These are phyloP conservation scores for Drosophila repletoides DNA, from an alignment of 1,140 invertebrate species.

Conservation along the genomic window DNA sequence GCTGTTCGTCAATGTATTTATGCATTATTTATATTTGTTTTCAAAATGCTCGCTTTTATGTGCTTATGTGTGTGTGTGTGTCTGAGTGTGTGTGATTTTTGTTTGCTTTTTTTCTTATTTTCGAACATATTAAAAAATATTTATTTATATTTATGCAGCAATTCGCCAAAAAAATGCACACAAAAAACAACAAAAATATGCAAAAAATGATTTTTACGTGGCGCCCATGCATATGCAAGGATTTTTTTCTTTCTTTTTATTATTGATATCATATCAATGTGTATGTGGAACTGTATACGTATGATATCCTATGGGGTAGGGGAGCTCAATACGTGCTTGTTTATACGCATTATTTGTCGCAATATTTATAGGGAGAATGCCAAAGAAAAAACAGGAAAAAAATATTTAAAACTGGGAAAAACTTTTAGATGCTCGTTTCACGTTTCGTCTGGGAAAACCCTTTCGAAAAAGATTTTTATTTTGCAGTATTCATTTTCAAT, in stretches of 20 bases:
- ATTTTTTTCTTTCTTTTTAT: too few relatives aligned
- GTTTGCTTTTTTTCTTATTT: slow-evolving; percentile 47
- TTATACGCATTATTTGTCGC: not conserved
- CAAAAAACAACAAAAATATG: not conserved
- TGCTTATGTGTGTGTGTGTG: not conserved
- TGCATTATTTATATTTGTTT: slow-evolving; percentile 68
- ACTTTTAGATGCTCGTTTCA: too few relatives aligned
- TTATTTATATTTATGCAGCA: slow-evolving; percentile 45
- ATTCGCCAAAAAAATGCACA: slow-evolving; percentile 1
- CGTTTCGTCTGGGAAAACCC: too few relatives aligned
- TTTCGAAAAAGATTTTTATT: too few relatives aligned
- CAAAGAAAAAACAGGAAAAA: too few relatives aligned
- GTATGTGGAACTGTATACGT: not conserved
- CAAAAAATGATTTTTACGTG: not conserved
- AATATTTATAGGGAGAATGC: not conserved
- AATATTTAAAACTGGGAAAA: too few relatives aligned
- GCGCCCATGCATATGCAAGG: slow-evolving; percentile 45
- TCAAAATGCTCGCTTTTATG: slow-evolving; percentile 24
- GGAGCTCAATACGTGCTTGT: too few relatives aligned
- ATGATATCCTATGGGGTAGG: too few relatives aligned
- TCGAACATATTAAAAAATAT: slow-evolving; percentile 48
- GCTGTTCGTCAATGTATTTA: slow-evolving; percentile 53
- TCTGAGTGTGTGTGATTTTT: slow-evolving; percentile 20
- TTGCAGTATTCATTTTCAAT: too few relatives aligned
- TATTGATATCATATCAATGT: too few relatives aligned